phyloP scores from a whole-genome alignment of 2,113 vertebrate genomes.

The Tapirus terrestris region DNA sequence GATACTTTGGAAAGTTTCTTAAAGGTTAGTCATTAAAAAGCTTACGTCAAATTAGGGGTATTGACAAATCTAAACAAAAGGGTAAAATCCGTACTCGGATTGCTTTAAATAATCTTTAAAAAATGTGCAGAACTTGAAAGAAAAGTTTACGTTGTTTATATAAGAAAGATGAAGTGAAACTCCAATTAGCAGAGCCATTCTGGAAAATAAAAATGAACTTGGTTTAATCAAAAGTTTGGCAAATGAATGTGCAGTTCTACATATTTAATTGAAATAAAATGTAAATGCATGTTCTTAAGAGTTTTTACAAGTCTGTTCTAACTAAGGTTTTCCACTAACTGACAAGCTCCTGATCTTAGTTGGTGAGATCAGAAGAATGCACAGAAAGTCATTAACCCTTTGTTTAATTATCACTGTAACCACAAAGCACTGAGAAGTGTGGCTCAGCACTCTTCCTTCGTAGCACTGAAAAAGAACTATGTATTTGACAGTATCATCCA shows the following conservation, averaged over 20 bases:
- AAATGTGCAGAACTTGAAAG: background rate
- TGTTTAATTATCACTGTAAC: background rate
- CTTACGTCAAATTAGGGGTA: background rate
- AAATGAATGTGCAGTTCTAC: background rate
- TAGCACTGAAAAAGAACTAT: background rate
- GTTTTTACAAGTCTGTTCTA: background rate
- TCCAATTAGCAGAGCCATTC: background rate
- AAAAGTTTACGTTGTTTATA: background rate
- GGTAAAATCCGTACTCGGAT: background rate
- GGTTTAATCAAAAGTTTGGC: background rate
- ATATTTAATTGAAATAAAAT: conserved; percentile 24
- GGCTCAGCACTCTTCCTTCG: background rate
- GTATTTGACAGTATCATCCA: background rate
- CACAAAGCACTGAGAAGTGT: background rate
- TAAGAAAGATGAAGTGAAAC: background rate
- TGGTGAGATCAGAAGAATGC: background rate
- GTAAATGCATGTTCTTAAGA: background rate
- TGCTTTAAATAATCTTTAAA: background rate
- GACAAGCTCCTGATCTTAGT: background rate
- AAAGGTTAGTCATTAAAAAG: background rate
- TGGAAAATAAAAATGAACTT: background rate
- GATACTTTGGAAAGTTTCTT: background rate
- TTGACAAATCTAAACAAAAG: background rate
- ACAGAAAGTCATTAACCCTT: background rate
- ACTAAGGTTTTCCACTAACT: background rate